Base-by-base conservation (phyloP, 35 echinoderm and acorn worm species). In the Chiridota heheva region DNA sequence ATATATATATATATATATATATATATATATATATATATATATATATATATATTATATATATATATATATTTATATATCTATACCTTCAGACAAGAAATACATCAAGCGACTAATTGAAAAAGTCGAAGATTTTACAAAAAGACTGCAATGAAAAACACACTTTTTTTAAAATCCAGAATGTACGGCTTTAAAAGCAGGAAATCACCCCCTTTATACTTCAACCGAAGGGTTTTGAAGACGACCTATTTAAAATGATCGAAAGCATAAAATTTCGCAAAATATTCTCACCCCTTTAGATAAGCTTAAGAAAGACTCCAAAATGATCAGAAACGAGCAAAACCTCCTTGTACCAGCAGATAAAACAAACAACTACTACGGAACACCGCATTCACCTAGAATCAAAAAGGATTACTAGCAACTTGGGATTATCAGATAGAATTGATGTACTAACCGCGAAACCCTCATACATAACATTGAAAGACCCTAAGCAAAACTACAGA, bases 401-500 rank as follows among this genome's bases (percentile, higher is more conserved):
- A 44, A 84, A 84, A 40, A 3, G 65, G 27, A 84, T 84, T 28
- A 30, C 65, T 51, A 51, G 2, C 22, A 25, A 72, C 18, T 67
- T 84, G 5, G 37, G 26, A 36, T 7, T 84, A 22, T 38, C 58
- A 1, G 81, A 84, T 35, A 70, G 81, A 42, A 55, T 72, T 1
- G 64, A 84, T 6, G 60, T 72, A 7, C 2, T 84, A 2, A 67
- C 81, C 7, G 27, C 6, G 37, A 84, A 84, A 57, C 44, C 67
- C 0, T 42, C 64, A 20, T 84, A 67, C 62, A 39, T 84, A 5
- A 72, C 66, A 13, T 34, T 72, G 36, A 65, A 70, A 51, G 81
- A 70, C 35, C 64, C 55, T 46, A 84, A 70, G 56, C 36, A 69
- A 24, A 83, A 70, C 45, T 83, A 70, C 58, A 24, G 43, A 48